phyloP scores from a whole-genome alignment of 2,113 vertebrate species.

The Agelaius phoeniceus region DNA sequence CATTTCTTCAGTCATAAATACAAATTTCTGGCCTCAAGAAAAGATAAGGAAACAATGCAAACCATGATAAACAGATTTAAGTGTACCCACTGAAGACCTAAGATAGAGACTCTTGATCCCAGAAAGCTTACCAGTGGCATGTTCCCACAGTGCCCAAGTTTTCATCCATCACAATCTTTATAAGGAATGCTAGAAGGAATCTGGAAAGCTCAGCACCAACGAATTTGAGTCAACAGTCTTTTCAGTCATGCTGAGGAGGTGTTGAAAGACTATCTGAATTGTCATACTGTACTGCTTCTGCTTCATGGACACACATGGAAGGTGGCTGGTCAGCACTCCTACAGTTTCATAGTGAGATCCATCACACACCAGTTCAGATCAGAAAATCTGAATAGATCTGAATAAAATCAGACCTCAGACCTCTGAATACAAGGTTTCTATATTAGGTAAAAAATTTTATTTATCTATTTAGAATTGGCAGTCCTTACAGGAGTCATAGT shows the following conservation, averaged over 20 bases:
- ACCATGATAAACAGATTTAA: background rate
- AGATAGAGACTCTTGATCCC: background rate
- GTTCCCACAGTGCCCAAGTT: background rate
- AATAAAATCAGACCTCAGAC: background rate
- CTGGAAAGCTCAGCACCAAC: background rate
- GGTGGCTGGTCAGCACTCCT: background rate
- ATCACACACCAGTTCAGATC: background rate
- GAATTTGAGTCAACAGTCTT: background rate
- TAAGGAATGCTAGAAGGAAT: background rate
- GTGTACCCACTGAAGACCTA: background rate
- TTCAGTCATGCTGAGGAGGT: background rate
- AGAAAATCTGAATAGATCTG: background rate
- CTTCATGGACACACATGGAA: background rate
- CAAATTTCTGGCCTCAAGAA: background rate
- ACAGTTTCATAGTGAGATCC: accelerated
- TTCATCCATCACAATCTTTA: background rate
- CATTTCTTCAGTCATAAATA: background rate
- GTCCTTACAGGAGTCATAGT: background rate
- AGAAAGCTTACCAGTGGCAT: background rate
- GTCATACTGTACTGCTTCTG: background rate
- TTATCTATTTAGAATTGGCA: background rate
- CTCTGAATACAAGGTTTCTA: background rate
- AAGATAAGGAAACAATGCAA: background rate
- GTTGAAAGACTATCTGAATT: background rate
- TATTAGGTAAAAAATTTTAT: background rate